Evolutionary conservation across 2,797 vertebrate species (phyloP).

Genomic region (Lepus townsendii): DNA sequence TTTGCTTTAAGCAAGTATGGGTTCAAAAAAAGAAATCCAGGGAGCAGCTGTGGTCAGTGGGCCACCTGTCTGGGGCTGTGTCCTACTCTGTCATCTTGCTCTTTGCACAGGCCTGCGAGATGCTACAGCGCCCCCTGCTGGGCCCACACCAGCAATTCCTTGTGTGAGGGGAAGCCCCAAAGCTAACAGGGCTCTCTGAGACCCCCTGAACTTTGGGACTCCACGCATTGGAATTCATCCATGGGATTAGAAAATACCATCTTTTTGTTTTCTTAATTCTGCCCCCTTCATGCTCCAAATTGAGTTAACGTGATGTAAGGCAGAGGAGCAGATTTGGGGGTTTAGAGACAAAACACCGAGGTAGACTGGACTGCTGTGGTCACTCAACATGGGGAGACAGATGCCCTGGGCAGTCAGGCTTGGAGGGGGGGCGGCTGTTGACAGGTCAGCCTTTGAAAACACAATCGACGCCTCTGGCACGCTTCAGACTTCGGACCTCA

Average conservation of each 20-base stretch:
- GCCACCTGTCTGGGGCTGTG: not conserved
- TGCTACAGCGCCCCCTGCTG: fast-evolving
- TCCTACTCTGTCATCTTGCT: not conserved
- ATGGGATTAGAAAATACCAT: not conserved
- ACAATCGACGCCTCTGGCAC: too few relatives aligned
- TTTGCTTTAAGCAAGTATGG: not conserved
- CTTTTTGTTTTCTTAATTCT: not conserved
- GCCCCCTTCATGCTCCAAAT: not conserved
- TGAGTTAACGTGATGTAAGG: not conserved
- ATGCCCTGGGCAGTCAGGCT: too few relatives aligned
- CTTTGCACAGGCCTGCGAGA: not conserved
- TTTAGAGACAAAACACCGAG: not conserved
- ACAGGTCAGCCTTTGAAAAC: too few relatives aligned
- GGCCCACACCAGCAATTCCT: not conserved
- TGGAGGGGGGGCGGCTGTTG: too few relatives aligned
- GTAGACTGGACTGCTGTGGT: not conserved
- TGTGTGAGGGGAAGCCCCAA: too few relatives aligned
- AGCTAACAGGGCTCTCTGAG: not conserved
- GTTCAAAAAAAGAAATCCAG: not conserved
- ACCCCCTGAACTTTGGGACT: not conserved
- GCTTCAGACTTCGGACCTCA: not conserved
- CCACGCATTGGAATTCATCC: not conserved
- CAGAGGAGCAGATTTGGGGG: not conserved
- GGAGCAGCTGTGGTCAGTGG: not conserved
- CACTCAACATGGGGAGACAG: not conserved